Percentiles rank a stretch among this genome's conserved stretches.
Conservation (phyloP, 2,888 invertebrate genomes). For the Pinctada fucata region DNA sequence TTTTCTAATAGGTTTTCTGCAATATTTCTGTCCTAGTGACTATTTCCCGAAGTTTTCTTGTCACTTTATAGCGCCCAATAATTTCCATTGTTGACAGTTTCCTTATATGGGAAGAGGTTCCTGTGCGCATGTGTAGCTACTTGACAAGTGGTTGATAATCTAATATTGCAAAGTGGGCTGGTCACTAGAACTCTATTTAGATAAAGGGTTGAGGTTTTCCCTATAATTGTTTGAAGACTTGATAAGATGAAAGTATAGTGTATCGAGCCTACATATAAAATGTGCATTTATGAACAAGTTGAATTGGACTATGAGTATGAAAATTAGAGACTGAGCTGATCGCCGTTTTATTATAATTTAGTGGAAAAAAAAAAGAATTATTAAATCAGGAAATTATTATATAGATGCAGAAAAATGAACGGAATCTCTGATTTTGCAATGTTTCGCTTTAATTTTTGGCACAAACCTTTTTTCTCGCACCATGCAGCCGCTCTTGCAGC, state of each 20-base stretch:
- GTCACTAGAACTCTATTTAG: slow-evolving; percentile 21
- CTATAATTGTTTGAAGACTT: not conserved
- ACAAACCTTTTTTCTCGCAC: slow-evolving; percentile 67
- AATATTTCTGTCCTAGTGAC: too few species aligned
- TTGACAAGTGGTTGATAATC: slow-evolving; percentile 31
- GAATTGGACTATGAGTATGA: too few species aligned
- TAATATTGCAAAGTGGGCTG: slow-evolving; percentile 39
- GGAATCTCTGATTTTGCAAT: slow-evolving; percentile 59
- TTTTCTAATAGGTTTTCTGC: too few species aligned
- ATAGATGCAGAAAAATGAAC: slow-evolving; percentile 9
- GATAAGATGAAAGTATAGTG: too few species aligned
- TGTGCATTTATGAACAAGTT: not conserved
- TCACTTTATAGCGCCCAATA: not conserved
- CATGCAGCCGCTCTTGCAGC: slow-evolving; percentile 51
- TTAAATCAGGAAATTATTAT: not conserved
- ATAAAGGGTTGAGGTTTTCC: slow-evolving; percentile 14
- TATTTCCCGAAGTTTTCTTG: not conserved
- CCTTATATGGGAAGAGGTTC: slow-evolving; percentile 33
- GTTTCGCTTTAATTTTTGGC: slow-evolving; percentile 74
- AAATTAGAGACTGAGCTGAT: too few species aligned
- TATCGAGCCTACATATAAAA: too few species aligned
- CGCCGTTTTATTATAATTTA: not conserved
- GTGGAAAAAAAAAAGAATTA: not conserved
- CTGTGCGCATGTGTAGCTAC: slow-evolving; percentile 34
- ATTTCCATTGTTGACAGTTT: slow-evolving; percentile 38